Base-by-base conservation (phyloP, 2,888 invertebrate genomes). In the Tetropium fuscum region DNA sequence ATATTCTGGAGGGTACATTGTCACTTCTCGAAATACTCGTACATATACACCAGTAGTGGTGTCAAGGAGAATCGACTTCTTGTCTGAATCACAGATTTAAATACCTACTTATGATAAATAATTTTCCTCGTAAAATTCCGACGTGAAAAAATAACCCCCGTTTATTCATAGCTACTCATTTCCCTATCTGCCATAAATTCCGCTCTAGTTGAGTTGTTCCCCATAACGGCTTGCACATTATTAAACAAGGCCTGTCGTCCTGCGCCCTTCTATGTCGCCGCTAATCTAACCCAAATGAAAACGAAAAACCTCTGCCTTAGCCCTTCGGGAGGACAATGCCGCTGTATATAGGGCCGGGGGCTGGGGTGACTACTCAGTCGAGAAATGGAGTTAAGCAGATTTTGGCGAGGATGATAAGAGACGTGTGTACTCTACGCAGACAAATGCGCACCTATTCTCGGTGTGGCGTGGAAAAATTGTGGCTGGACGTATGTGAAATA, bases 321-420 rank as follows among this genome's bases (percentile, higher is more conserved):
- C 56, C 58, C 60, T 59, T 38, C 57, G 60, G 58, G 59, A 58
- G 67, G 58, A 56, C 60, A 56, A 56, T 48, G 56, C 47, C 56
- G 49, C n/a, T n/a, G n/a, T n/a, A n/a, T n/a, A n/a, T n/a, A n/a
- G n/a, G n/a, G 51, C 47, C 62, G 57, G 51, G 48, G 53, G 34
- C 30, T 58, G 61, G 77, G 80, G 79, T 79, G 78, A 71, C 73
- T 76, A 77, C 61, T 77, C 76, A 76, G 68, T 74, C 80, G 80
- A 74, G 77, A 80, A 80, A 80, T 80, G 74, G 78, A 78, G 78
- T 80, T 79, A 77, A 75, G 79, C 77, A 74, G 78, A 80, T 79
- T 80, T 80, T 75, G 78, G 68, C 20, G 34, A 11, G 20, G 20
- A 20, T 8, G 36, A 36, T 36, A 36, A 36, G 22, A 5, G 11